Evolutionary conservation across 2,797 vertebrate genomes (phyloP), one percentile per base, ranked within the genome.

Genomic region (Sternotherus odoratus): DNA sequence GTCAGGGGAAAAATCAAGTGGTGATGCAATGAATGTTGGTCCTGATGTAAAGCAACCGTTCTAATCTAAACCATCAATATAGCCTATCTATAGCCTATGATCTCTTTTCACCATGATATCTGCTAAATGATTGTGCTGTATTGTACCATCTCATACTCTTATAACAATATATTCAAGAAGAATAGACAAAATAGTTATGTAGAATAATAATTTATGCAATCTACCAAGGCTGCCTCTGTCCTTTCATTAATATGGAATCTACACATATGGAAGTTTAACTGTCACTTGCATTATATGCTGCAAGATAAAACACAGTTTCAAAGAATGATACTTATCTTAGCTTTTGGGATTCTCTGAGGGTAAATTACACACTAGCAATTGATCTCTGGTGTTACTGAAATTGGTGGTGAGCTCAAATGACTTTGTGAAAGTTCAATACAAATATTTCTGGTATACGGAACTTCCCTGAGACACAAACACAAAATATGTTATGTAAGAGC

Each of bases 181-280:
- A 48, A 26, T 48, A 46, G 43, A 75, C 43, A 15, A 16, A 15
- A 30, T 30, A 13, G 4, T 46, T 75, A 48, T 48, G 39, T 43
- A 48, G 43, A 28, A 24, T 9, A 2, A 12, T 5, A 4, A 43
- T 56, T 28, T 30, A 0, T 1, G 1, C 2, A 4, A 1, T 0
- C 4, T 0, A 0, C 50, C 0, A 0, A 30, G 1, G 2, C 3
- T 23, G 60, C 24, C 17, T 16, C 80, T 2, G 39, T 77, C 79
- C 89, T 63, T 1, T 36, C 6, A 2, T 48, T 33, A 10, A 17
- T 53, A 19, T 4, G 86, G 84, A 48, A 82, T 83, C 39, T 50
- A 46, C 77, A 94, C 2, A 0, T 1, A 0, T 57, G 43, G 0
- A 19, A 46, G 50, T 30, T 21, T 2, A 1, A 0, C 54, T 78